Conservation (phyloP, 2,113 vertebrate species). For the Ictalurus punctatus region DNA sequence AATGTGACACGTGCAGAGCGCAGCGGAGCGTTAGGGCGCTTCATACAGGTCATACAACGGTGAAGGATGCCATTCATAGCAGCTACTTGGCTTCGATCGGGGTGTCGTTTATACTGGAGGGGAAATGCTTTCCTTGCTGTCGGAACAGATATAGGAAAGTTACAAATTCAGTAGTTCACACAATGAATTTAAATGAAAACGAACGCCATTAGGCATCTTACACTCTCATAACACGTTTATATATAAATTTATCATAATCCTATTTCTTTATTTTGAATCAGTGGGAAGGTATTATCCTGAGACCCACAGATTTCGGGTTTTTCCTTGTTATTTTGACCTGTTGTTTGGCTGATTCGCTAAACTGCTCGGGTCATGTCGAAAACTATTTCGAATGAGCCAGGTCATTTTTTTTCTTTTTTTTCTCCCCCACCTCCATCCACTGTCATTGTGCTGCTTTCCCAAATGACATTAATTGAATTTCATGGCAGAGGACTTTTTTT, state of each 20-base stretch:
- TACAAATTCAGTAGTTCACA: not conserved
- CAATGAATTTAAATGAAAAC: not conserved
- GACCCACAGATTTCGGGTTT: not conserved
- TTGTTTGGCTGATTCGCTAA: not conserved
- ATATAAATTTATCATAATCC: not conserved
- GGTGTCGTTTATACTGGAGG: slow-evolving; percentile 12
- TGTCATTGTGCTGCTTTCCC: slow-evolving; percentile 33
- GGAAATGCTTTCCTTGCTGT: not conserved
- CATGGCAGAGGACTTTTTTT: slow-evolving; percentile 21
- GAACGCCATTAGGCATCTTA: not conserved
- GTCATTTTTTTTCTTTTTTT: not conserved
- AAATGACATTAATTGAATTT: slow-evolving; percentile 37
- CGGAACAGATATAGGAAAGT: not conserved
- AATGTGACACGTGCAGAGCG: slow-evolving; percentile 31
- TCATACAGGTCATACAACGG: slow-evolving; percentile 31
- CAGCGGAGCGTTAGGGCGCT: slow-evolving; percentile 2
- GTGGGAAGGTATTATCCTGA: not conserved
- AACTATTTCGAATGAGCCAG: not conserved
- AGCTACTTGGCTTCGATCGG: not conserved
- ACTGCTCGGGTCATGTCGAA: slow-evolving; percentile 1
- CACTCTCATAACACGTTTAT: not conserved
- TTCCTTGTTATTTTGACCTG: not conserved
- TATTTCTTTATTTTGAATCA: too few relatives aligned
- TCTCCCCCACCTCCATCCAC: not conserved
- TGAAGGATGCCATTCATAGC: slow-evolving; percentile 17